phyloP scores from a whole-genome alignment of 1,140 invertebrate genomes.

The Glossosoma conforme region DNA sequence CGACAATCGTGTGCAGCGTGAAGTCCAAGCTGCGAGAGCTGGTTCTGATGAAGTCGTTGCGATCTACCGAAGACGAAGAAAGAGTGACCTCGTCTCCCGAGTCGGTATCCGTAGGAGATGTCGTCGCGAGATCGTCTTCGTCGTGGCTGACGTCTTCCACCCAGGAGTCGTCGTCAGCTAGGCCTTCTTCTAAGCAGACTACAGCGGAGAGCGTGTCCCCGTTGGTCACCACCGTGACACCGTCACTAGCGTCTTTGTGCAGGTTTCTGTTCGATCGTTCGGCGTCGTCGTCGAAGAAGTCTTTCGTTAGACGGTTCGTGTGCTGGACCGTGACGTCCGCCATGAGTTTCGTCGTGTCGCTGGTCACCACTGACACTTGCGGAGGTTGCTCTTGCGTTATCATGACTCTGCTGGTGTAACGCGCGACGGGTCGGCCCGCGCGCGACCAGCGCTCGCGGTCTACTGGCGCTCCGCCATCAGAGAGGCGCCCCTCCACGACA shows the following conservation, averaged over 20 bases:
- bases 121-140: conserved; percentile 56
- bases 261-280: conserved; percentile 29
- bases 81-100: conserved; percentile 53
- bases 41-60: conserved; percentile 75
- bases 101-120: conserved; percentile 54
- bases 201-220: conserved; percentile 60
- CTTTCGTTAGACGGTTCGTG: conserved; percentile 40
- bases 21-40: conserved; percentile 82
- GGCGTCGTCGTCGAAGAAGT: conserved; percentile 35
- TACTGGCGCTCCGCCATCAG: conserved; percentile 16
- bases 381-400: conserved; percentile 65
- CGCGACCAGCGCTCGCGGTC: conserved; percentile 44
- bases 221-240: conserved; percentile 60
- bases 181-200: conserved; percentile 75
- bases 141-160: conserved; percentile 77
- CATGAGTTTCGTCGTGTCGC: conserved; percentile 65
- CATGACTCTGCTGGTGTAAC: conserved; percentile 81
- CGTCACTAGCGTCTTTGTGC: conserved; percentile 35
- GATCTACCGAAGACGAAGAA: conserved; percentile 51
- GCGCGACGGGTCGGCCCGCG: conserved; percentile 55
- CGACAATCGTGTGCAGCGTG: conserved; percentile 87
- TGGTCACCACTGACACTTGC: conserved; percentile 65
- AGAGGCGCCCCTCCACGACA: conserved; percentile 26
- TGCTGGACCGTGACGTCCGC: conserved; percentile 55
- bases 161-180: conserved; percentile 84